A percentile compares a stretch with the other conserved stretches of the same genome.
These are phyloP conservation scores for Rhabdomys pumilio DNA, from an alignment of 2,797 vertebrate species.

Conservation along the genomic window DNA sequence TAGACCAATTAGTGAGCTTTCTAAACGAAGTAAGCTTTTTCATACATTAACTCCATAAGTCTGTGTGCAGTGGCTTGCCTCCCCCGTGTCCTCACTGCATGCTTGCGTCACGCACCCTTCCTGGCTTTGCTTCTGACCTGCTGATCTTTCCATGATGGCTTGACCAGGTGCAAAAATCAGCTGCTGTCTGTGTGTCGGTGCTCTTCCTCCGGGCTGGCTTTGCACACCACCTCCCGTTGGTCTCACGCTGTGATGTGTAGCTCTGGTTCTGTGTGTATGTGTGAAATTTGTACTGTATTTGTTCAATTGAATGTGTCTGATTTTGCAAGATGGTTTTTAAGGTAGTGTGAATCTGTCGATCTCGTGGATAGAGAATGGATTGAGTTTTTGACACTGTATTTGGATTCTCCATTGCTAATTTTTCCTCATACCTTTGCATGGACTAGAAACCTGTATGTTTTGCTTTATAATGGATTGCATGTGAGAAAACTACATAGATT, in stretches of 20 bases:
- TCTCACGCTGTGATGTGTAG: constrained; percentile 83
- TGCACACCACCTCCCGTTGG: constrained; percentile 85
- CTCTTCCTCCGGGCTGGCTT: constrained; percentile 87
- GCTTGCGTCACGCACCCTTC: constrained; percentile 75
- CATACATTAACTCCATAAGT: constrained; percentile 97
- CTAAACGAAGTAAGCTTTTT: constrained; percentile 99
- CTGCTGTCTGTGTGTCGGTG: constrained; percentile 77
- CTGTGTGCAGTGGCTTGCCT: constrained; percentile 94
- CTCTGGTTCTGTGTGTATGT: constrained; percentile 77
- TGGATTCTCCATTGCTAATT: constrained; percentile 79
- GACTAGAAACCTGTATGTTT: constrained; percentile 77
- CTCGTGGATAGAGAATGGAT: constrained; percentile 73
- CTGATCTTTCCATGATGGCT: constrained; percentile 89
- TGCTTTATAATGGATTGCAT: constrained; percentile 82
- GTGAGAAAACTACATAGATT: constrained; percentile 73
- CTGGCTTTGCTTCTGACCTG: constrained; percentile 85
- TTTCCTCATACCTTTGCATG: constrained; percentile 81
- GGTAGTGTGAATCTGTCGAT: constrained; percentile 59
- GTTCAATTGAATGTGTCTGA: constrained; percentile 77
- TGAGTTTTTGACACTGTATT: constrained; percentile 72
- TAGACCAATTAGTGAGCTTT: constrained; percentile 99
- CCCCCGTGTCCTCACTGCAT: constrained; percentile 90
- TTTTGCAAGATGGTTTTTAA: constrained; percentile 79
- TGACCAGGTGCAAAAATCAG: constrained; percentile 90
- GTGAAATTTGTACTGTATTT: constrained; percentile 74